These are phyloP conservation scores for Acanthosoma haemorrhoidale DNA, from an alignment of 2,888 invertebrate genomes.

Conservation along the genomic window DNA sequence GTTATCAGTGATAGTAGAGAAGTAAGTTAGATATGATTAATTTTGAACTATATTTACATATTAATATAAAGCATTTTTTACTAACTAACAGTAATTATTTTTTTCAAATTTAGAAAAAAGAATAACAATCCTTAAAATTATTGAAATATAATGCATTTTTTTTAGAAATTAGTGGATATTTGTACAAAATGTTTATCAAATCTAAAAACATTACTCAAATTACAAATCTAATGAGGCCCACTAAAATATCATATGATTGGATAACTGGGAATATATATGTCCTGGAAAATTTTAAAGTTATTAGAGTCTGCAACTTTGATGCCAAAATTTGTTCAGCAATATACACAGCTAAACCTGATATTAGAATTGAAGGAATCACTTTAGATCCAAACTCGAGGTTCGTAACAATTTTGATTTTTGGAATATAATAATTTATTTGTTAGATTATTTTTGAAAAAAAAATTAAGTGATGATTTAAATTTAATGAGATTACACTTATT, in stretches of 20 bases:
- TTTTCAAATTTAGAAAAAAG: too few species aligned
- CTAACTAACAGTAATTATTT: too few species aligned
- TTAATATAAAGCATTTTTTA: too few species aligned
- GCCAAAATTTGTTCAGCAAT: slow-evolving; percentile 54
- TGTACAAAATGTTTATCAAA: slow-evolving; percentile 45
- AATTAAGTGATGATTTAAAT: too few species aligned
- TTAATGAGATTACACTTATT: too few species aligned
- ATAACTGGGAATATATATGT: slow-evolving; percentile 65
- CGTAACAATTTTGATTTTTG: slow-evolving; percentile 26
- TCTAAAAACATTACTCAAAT: slow-evolving; percentile 21
- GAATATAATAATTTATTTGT: too few species aligned
- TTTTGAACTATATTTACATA: too few species aligned
- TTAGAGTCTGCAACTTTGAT: slow-evolving; percentile 52
- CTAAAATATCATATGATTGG: slow-evolving; percentile 67
- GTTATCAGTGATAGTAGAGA: too few species aligned
- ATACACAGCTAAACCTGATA: slow-evolving; percentile 50
- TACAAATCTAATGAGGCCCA: slow-evolving; percentile 45
- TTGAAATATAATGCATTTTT: slow-evolving; percentile 17
- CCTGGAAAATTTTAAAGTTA: slow-evolving; percentile 47
- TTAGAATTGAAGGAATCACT: slow-evolving; percentile 54
- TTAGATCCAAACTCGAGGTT: slow-evolving; percentile 54
- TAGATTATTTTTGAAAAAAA: too few species aligned
- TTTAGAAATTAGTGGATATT: slow-evolving; percentile 43
- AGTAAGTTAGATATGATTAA: too few species aligned
- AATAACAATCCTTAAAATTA: neutral